A percentile compares a stretch with the other conserved stretches of the same genome.
Conservation (phyloP, 2,113 vertebrate genomes). For the Hydrochoerus hydrochaeris region DNA sequence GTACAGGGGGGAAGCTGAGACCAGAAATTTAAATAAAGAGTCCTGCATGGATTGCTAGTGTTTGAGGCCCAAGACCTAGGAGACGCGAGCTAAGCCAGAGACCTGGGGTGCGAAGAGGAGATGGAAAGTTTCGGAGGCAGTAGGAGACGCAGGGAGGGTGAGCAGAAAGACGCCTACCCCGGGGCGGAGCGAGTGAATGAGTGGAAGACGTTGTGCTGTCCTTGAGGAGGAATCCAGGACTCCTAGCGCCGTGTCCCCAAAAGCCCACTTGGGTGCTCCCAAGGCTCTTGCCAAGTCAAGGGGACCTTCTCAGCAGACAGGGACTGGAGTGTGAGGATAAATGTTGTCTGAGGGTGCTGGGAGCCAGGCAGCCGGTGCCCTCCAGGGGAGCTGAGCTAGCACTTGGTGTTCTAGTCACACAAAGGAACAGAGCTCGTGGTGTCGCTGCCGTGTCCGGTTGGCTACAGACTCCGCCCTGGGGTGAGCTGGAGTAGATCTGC, state of each 20-base stretch:
- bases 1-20: not conserved
- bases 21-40: not conserved
- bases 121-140: no score
- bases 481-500: not conserved
- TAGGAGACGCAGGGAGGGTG: rapidly evolving
- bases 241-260: not conserved
- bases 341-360: no score
- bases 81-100: not conserved
- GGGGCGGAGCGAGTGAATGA: rapidly evolving
- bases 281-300: not conserved
- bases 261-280: not conserved
- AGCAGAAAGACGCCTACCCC: not conserved
- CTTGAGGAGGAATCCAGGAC: not conserved
- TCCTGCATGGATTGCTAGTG: not conserved
- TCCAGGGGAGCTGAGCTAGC: not conserved
- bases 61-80: not conserved
- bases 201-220: not conserved
- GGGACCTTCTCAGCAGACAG: not conserved
- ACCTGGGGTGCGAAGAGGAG: no score
- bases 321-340: not conserved
- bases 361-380: not conserved
- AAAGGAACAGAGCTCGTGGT: not conserved
- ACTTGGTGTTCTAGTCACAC: not conserved
- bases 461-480: not conserved
- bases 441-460: not conserved